These are phyloP conservation scores for Monochamus alternatus DNA, from an alignment of 2,888 invertebrate species.

Conservation along the genomic window DNA sequence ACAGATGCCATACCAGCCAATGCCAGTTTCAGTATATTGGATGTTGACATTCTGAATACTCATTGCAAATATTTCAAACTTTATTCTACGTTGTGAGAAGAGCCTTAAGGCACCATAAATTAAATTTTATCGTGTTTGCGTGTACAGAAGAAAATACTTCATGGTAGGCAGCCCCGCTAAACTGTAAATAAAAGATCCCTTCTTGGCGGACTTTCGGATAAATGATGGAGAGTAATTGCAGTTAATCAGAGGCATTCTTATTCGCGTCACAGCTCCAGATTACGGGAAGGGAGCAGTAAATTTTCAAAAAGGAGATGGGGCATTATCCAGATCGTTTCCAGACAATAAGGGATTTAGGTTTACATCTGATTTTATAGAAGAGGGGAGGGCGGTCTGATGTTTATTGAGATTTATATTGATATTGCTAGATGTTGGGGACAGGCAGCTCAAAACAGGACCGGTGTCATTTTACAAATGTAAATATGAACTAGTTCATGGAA, in stretches of 20 bases:
- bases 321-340: conserved; percentile 23
- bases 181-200: background rate
- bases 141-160: too few species aligned
- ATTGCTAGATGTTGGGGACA: background rate
- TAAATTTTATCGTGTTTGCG: too few species aligned
- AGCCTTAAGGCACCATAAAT: too few species aligned
- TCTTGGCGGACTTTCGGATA: conserved; percentile 15
- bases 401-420: conserved; percentile 23
- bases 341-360: conserved; percentile 29
- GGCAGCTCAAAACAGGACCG: too few species aligned
- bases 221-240: conserved; percentile 29
- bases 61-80: too few species aligned
- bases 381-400: conserved; percentile 13
- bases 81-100: too few species aligned
- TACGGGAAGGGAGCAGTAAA: conserved; percentile 24
- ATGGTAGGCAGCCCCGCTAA: too few species aligned
- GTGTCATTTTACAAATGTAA: too few species aligned
- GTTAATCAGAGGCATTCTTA: conserved; percentile 31
- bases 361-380: conserved; percentile 29
- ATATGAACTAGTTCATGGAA: too few species aligned
- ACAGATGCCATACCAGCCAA: too few species aligned
- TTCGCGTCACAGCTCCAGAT: conserved; percentile 20
- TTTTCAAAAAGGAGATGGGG: conserved; percentile 24
- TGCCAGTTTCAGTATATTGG: too few species aligned
- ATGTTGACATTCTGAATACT: too few species aligned